A percentile compares a stretch with the other conserved stretches of the same genome.
phyloP scores from a whole-genome alignment of 2,113 vertebrate species.

The Peromyscus polionotus region DNA sequence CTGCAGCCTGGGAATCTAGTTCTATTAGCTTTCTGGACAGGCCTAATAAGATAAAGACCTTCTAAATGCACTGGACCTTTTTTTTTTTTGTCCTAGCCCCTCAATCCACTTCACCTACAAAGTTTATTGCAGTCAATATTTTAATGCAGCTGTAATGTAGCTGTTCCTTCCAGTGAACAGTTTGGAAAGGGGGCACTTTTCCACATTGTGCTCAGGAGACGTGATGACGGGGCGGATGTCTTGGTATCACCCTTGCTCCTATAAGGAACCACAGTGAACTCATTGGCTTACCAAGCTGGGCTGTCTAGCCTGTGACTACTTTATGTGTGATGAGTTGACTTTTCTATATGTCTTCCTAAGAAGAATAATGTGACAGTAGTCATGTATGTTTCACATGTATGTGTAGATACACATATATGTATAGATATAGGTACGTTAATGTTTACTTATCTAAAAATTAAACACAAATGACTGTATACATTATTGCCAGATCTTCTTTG shows the following conservation, averaged over 20 bases:
- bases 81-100: too few relatives aligned
- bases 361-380: not conserved
- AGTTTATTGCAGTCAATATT: not conserved
- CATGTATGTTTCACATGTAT: not conserved
- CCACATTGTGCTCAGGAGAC: not conserved
- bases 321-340: not conserved
- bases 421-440: not conserved
- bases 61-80: not conserved
- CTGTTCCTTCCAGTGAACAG: not conserved
- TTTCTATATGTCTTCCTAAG: not conserved
- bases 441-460: conserved; percentile 18
- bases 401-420: not conserved
- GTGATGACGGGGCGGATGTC: too few relatives aligned
- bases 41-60: not conserved
- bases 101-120: not conserved
- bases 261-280: not conserved
- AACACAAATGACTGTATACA: not conserved
- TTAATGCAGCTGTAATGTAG: not conserved
- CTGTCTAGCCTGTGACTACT: not conserved
- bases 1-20: not conserved
- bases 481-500: not conserved
- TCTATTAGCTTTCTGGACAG: not conserved
- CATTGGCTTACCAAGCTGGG: not conserved
- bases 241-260: not conserved
- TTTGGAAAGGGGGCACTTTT: not conserved